Evolutionary conservation across 2,888 invertebrate genomes (phyloP).

Genomic region (Scaptomyza caliginosa): DNA sequence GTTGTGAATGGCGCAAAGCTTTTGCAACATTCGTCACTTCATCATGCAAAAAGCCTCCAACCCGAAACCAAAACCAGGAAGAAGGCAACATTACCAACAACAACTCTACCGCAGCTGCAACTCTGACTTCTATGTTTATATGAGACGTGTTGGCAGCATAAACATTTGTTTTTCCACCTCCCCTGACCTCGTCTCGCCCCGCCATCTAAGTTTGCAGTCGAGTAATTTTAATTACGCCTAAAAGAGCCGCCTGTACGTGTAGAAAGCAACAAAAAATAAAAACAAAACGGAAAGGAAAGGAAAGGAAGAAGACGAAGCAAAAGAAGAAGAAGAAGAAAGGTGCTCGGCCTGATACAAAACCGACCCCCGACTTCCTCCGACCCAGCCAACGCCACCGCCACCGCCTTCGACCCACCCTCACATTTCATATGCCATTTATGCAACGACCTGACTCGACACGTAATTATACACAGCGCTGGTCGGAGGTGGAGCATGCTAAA

Average conservation of each 20-base stretch:
- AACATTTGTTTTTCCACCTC: constrained; percentile 55
- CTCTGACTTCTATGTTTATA: constrained; percentile 58
- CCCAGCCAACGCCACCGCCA: constrained; percentile 8
- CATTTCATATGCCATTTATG: constrained; percentile 57
- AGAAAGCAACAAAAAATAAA: constrained; percentile 54
- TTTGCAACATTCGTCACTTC: constrained; percentile 63
- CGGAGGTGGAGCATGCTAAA: constrained; percentile 63
- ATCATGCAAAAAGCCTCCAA: constrained; percentile 65
- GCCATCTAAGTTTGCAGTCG: constrained; percentile 49
- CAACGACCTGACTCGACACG: constrained; percentile 68
- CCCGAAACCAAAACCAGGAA: constrained; percentile 38
- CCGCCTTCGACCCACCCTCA: constrained; percentile 6
- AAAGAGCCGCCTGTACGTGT: constrained; percentile 70
- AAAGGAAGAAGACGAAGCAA: not conserved
- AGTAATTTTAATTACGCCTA: constrained; percentile 80
- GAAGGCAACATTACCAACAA: constrained; percentile 21
- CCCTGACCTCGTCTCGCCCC: not conserved
- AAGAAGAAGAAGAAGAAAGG: constrained; percentile 29
- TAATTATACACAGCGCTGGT: constrained; percentile 48
- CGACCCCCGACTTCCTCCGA: constrained; percentile 6
- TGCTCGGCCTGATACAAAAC: constrained; percentile 19
- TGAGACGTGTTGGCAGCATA: constrained; percentile 74
- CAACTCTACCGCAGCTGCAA: constrained; percentile 1
- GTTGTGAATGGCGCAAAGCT: constrained; percentile 35
- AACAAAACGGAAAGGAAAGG: constrained; percentile 8